Base-by-base conservation (phyloP, 2,113 vertebrate genomes). In the Bolborhynchus lineola region DNA sequence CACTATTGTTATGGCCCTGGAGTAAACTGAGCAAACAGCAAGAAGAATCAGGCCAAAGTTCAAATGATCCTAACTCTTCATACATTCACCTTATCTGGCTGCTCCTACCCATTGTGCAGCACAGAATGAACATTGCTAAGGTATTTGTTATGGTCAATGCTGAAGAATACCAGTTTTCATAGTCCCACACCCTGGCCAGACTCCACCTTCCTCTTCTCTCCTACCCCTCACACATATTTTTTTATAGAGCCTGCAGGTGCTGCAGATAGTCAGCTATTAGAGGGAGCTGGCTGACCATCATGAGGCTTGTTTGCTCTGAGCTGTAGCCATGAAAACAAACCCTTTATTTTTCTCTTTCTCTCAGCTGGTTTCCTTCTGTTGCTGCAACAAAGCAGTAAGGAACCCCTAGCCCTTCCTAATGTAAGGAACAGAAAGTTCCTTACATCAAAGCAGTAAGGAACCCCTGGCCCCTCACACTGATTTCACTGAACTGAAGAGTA, bases 61-160 rank as follows among this genome's bases (percentile, higher is more conserved):
- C 17, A 1, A 24, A 64, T 0, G 0, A 72, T 15, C 35, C 33
- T 88, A 50, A 0, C 18, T 59, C 72, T 41, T 60, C 0, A 0
- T 70, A 41, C 33, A 5, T 77, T 81, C 83, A 33, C 76, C 53
- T 81, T 20, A 10, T 6, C 23, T 4, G 60, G n/a, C 7, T n/a
- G 53, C 64, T 71, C 76, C 44, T 24, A 42, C 3, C 29, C 23
- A 11, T 64, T n/a, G n/a, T 6, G 2, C 35, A 67, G 8, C 12
- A 2, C 5, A 4, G n/a, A 23, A 46, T 24, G 50, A 81, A 37
- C 2, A 2, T 18, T 35, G 16, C 14, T 37, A 25, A 25, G 37
- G 55, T 78, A 35, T 60, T 75, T 75, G 31, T 50, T 50, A 20
- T 0, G 7, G 57, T 8, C 47, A 24, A 6, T 1, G 2, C 53